phyloP scores from a whole-genome alignment of 1,140 invertebrate species.

The Sitodiplosis mosellana region DNA sequence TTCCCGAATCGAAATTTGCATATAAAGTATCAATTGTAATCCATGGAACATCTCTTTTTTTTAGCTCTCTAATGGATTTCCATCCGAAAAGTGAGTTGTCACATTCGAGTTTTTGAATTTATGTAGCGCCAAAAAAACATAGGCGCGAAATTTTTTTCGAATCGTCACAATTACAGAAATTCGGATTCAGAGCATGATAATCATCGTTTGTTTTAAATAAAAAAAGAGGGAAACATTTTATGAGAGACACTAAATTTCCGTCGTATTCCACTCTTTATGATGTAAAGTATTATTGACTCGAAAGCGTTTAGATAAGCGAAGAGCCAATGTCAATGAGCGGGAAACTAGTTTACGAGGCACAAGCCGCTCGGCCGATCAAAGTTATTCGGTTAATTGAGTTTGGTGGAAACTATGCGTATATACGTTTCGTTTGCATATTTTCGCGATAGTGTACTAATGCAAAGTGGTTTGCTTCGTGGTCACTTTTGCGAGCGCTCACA shows the following conservation, averaged over 20 bases:
- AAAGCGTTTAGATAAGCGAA: no score
- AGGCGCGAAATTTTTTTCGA: background rate
- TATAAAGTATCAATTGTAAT: no score
- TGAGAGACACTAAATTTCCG: background rate
- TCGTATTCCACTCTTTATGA: slow-evolving; percentile 6
- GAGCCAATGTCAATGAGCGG: no score
- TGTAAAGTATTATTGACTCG: no score
- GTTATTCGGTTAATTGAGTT: background rate
- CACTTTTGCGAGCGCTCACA: no score
- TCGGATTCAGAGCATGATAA: background rate
- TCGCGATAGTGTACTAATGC: background rate
- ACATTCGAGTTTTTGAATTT: no score
- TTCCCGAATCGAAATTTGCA: no score
- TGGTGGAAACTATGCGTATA: background rate
- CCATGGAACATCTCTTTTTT: background rate
- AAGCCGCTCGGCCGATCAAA: no score
- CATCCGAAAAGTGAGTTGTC: no score
- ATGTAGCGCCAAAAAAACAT: no score
- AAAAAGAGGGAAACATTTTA: background rate
- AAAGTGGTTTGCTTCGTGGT: background rate
- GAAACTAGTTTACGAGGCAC: no score
- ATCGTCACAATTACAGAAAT: background rate
- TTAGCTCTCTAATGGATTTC: no score
- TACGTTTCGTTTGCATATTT: background rate
- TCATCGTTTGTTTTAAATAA: background rate